Percentiles rank a stretch among this genome's conserved stretches.
These are phyloP conservation scores for Danio albolineatus DNA, from an alignment of 2,797 vertebrate genomes.

Conservation along the genomic window DNA sequence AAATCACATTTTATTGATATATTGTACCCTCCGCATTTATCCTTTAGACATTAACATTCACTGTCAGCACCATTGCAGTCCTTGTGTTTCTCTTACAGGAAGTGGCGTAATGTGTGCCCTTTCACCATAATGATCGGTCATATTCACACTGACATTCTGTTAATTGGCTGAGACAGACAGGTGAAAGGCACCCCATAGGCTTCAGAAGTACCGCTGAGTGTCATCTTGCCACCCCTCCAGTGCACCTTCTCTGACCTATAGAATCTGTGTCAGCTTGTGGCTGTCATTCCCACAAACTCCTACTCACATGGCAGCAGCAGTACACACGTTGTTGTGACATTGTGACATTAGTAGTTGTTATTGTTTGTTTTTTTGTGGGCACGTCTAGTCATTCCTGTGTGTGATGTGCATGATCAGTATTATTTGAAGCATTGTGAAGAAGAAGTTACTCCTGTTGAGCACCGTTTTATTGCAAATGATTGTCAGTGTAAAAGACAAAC, in stretches of 20 bases:
- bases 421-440: constrained; percentile 11
- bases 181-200: constrained; percentile 68
- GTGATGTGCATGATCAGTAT: neutral
- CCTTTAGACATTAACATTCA: neutral
- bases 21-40: too few species aligned
- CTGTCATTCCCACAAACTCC: neutral
- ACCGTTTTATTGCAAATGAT: neutral
- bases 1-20: too few species aligned
- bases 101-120: constrained; percentile 66
- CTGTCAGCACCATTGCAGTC: constrained; percentile 42
- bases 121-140: constrained; percentile 71
- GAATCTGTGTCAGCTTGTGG: neutral
- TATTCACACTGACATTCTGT: constrained; percentile 77
- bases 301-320: neutral
- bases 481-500: neutral
- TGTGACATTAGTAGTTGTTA: neutral
- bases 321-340: neutral
- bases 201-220: constrained; percentile 64
- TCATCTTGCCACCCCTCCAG: constrained; percentile 56
- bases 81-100: constrained; percentile 57
- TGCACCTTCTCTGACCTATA: constrained; percentile 53
- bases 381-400: neutral
- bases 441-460: neutral
- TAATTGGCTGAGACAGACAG: constrained; percentile 76
- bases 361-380: too few species aligned